Base-by-base conservation (phyloP, 2,113 vertebrate species). In the Triplophysa tibetana region DNA sequence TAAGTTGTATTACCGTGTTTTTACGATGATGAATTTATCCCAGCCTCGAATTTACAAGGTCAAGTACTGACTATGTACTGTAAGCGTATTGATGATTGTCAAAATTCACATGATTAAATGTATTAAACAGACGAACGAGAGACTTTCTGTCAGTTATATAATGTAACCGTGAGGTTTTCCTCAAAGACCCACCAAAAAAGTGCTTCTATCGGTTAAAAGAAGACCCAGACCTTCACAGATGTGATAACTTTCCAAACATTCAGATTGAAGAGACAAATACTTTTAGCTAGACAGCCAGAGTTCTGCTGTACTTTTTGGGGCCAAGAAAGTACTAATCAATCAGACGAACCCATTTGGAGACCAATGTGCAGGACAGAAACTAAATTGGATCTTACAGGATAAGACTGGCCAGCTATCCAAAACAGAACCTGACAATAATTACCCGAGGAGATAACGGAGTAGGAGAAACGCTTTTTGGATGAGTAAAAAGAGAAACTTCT, bases 301-400 rank as follows among this genome's bases (percentile, higher is more conserved):
- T 45, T 14, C 17, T 65, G 19, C 61, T 65, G 11, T 23, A 19
- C 60, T 70, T 52, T 19, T 73, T 61, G 21, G 29, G 21, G 6
- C 61, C 69, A 65, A 65, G 21, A 54, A 56, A 74, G 16, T 14
- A 33, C 11, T 60, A 75, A 80, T 67, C 38, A 65, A 66, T 75
- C 54, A 29, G 52, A 66, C 70, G 48, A 65, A 17, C 14, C 50
- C 23, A 67, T 80, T 75, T 67, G 62, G 50, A 72, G 41, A 67
- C 8, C 70, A 26, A 56, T 23, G 68, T 62, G 43, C 60, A 33
- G 19, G 67, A 63, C 60, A 70, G 67, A 50, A 61, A 79, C 67
- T 79, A 70, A 63, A 79, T 79, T 50, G 58, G 58, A 79, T 70
- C 67, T 62, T 52, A 38, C 26, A 38, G 61, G 67, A 70, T 70